Conservation (phyloP, 2,113 vertebrate species). For the Lophotis ruficrista region DNA sequence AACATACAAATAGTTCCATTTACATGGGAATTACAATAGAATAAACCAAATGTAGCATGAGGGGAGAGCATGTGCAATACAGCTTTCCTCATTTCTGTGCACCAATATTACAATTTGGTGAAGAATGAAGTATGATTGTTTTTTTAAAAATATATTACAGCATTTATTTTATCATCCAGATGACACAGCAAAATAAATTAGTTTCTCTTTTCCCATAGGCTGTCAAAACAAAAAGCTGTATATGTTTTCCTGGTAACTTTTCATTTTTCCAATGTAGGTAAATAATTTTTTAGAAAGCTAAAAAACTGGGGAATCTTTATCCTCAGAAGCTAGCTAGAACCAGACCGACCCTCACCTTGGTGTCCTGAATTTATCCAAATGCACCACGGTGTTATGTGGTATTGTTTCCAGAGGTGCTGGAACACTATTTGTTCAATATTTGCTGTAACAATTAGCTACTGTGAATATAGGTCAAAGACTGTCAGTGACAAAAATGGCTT, state of each 20-base stretch:
- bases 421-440: background rate
- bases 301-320: background rate
- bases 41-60: background rate
- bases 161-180: background rate
- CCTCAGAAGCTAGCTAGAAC: background rate
- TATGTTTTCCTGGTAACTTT: background rate
- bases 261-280: background rate
- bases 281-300: background rate
- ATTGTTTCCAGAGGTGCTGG: background rate
- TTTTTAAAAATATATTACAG: background rate
- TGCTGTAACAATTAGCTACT: background rate
- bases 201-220: background rate
- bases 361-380: background rate
- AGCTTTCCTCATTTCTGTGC: background rate
- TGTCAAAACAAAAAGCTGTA: background rate
- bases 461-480: background rate
- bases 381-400: accelerated
- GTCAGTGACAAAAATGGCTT: background rate
- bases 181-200: background rate
- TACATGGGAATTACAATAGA: background rate
- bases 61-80: background rate
- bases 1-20: background rate
- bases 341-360: background rate
- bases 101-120: background rate
- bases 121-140: background rate